Percentiles rank a stretch among this genome's conserved stretches.
These are phyloP conservation scores for Nothocercus nigrocapillus DNA, from an alignment of 2,113 vertebrate genomes.

Conservation along the genomic window DNA sequence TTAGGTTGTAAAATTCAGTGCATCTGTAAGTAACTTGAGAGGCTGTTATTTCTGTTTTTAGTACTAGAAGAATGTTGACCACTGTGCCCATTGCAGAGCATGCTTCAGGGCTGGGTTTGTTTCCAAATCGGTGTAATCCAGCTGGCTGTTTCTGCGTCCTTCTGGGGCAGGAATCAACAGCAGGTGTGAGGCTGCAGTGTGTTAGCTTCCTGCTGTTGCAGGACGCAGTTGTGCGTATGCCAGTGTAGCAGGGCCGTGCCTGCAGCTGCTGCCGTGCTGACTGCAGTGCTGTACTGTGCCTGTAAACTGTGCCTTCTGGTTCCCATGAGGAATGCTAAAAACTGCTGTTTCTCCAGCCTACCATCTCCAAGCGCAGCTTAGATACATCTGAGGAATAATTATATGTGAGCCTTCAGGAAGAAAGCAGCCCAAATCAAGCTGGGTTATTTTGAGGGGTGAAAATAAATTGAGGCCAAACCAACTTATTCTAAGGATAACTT, in stretches of 20 bases:
- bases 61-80: background rate
- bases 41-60: background rate
- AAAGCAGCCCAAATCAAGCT: background rate
- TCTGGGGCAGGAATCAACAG: background rate
- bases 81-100: background rate
- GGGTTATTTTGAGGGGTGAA: background rate
- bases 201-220: background rate
- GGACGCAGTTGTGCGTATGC: accelerated
- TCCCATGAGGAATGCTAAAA: background rate
- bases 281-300: accelerated
- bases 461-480: background rate
- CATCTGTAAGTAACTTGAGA: background rate
- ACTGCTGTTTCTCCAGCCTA: background rate
- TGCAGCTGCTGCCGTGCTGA: background rate
- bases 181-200: background rate
- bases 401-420: background rate
- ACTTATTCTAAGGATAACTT: background rate
- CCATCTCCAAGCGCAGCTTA: background rate
- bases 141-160: background rate
- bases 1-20: background rate
- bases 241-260: accelerated
- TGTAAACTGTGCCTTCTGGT: background rate
- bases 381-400: background rate
- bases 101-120: background rate
- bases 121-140: background rate